Evolutionary conservation across 2,888 invertebrate species (phyloP).

Genomic region (Tachina fera): DNA sequence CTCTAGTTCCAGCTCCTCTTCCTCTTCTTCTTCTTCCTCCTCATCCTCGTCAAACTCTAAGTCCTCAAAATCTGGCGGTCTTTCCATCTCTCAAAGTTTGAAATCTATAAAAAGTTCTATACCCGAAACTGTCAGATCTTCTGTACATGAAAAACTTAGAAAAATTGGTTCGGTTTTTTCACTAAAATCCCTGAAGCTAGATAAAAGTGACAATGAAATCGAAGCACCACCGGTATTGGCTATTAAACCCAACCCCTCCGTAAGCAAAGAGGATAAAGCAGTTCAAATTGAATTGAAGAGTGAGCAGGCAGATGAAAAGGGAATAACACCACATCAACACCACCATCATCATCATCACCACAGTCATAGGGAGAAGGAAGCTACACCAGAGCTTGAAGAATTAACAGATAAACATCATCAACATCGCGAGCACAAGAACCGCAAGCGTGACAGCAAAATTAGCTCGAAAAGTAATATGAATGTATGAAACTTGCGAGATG

Average conservation of each 20-base stretch:
- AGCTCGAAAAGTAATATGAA: constrained; percentile 63
- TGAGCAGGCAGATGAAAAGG: background rate
- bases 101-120: constrained; percentile 77
- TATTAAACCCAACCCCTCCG: constrained; percentile 19
- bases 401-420: constrained; percentile 72
- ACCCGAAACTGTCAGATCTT: constrained; percentile 75
- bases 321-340: constrained; percentile 5
- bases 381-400: constrained; percentile 49
- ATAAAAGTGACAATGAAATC: constrained; percentile 69
- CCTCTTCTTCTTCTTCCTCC: constrained; percentile 73
- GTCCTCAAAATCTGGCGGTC: constrained; percentile 77
- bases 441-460: constrained; percentile 63
- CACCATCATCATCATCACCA: constrained; percentile 58
- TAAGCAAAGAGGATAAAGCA: constrained; percentile 73
- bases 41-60: constrained; percentile 73
- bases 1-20: constrained; percentile 57
- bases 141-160: constrained; percentile 77
- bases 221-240: constrained; percentile 43
- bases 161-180: constrained; percentile 82
- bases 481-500: constrained; percentile 22
- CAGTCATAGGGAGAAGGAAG: constrained; percentile 22
- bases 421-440: constrained; percentile 49
- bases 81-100: constrained; percentile 75
- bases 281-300: constrained; percentile 52
- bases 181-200: constrained; percentile 76